These are phyloP conservation scores for Lasioglossum lativentre DNA, from an alignment of 2,888 invertebrate genomes.

Conservation along the genomic window DNA sequence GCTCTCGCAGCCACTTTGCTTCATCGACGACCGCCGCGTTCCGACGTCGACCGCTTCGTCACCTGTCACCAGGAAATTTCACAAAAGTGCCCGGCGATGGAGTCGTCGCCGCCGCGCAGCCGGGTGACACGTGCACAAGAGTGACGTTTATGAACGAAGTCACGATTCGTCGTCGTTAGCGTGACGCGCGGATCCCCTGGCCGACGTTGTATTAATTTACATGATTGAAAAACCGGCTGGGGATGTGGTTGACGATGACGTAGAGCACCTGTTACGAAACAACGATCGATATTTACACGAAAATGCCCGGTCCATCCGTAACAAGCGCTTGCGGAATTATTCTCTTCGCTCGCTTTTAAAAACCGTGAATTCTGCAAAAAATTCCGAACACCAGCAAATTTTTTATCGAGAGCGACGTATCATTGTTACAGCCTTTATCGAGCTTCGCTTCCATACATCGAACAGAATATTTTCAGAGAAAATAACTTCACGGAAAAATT, in stretches of 20 bases:
- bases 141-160: conserved; percentile 57
- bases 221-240: conserved; percentile 46
- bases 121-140: conserved; percentile 23
- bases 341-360: not conserved
- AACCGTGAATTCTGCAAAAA: not conserved
- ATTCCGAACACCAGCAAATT: not conserved
- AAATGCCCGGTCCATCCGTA: not conserved
- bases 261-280: not conserved
- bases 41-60: conserved; percentile 2
- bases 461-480: not conserved
- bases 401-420: not conserved
- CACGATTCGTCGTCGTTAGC: conserved; percentile 22
- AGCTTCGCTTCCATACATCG: not conserved
- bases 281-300: conserved; percentile 2
- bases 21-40: not conserved
- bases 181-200: conserved; percentile 25
- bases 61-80: conserved; percentile 48
- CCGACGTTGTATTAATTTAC: conserved; percentile 49
- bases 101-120: conserved; percentile 2
- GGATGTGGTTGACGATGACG: conserved; percentile 14
- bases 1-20: conserved; percentile 18
- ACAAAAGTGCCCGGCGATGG: conserved; percentile 21
- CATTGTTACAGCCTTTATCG: not conserved
- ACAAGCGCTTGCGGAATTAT: not conserved
- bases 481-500: not conserved